These are phyloP conservation scores for Megaceryle torquata DNA, from an alignment of 2,113 vertebrate species.

Conservation along the genomic window DNA sequence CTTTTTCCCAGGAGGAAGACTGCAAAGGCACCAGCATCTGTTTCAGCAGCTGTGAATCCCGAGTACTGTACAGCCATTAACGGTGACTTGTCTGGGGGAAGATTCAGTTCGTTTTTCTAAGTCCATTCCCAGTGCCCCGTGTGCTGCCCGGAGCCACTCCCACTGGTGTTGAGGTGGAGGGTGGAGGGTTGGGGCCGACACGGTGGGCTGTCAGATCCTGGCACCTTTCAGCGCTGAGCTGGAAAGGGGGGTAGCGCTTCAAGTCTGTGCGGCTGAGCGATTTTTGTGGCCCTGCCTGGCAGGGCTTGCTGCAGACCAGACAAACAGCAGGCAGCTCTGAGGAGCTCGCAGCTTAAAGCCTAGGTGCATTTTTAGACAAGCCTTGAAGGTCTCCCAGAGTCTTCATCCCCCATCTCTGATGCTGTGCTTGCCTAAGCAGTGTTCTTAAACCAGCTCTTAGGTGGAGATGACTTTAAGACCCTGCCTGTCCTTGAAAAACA, in stretches of 20 bases:
- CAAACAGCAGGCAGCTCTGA: not conserved
- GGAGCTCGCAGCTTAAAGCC: not conserved
- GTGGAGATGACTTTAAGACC: not conserved
- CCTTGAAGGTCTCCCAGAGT: not conserved
- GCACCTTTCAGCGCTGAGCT: not conserved
- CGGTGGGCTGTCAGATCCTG: not conserved
- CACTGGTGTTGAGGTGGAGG: fast-evolving
- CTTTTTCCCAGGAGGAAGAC: not conserved
- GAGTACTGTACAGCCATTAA: not conserved
- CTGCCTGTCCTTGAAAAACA: slow-evolving; percentile 24
- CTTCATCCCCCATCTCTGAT: not conserved
- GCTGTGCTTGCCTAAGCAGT: not conserved
- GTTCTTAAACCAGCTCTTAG: not conserved
- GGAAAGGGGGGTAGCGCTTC: not conserved
- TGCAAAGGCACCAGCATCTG: not conserved
- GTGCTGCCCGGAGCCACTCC: not conserved
- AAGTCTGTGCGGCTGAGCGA: not conserved
- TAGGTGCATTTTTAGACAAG: not conserved
- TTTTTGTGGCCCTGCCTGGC: not conserved
- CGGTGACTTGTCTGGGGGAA: not conserved
- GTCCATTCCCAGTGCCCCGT: not conserved
- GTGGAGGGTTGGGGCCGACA: not conserved
- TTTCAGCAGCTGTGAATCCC: fast-evolving
- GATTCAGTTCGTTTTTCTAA: not conserved
- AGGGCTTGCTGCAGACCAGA: not conserved